phyloP scores from a whole-genome alignment of 2,888 invertebrate species.

The Athalia circularis region DNA sequence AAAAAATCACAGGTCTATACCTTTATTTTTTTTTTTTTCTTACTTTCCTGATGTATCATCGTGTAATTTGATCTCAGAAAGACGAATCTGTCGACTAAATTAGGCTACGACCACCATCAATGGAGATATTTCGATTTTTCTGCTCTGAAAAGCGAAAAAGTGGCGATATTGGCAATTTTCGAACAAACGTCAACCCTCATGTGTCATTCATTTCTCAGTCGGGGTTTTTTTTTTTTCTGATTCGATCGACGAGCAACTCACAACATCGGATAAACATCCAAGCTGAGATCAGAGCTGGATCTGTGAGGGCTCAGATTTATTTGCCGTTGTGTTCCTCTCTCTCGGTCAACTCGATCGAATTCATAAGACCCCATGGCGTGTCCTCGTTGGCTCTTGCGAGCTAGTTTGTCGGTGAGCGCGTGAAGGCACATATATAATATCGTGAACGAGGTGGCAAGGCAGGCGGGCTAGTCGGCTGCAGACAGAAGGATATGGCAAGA shows the following conservation, averaged over 20 bases:
- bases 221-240: background rate
- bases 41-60: too few relatives aligned
- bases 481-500: slow-evolving; percentile 42
- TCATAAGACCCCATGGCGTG: slow-evolving; percentile 29
- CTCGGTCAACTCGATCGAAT: background rate
- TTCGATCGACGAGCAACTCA: slow-evolving; percentile 23
- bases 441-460: slow-evolving; percentile 64
- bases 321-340: background rate
- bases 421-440: slow-evolving; percentile 62
- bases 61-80: too few relatives aligned
- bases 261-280: slow-evolving; percentile 35
- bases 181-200: too few relatives aligned
- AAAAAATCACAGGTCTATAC: background rate
- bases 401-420: slow-evolving; percentile 51
- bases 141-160: background rate
- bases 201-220: too few relatives aligned
- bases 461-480: slow-evolving; percentile 48
- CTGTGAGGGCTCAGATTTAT: slow-evolving; percentile 20
- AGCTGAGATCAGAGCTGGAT: background rate
- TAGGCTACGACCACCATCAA: background rate
- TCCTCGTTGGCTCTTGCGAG: slow-evolving; percentile 43
- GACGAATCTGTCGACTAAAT: too few relatives aligned
- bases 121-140: background rate
- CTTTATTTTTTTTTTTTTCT: background rate
- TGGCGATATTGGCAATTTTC: background rate